Conservation (phyloP, 2,797 vertebrate species). For the Xiphophorus birchmanni region DNA sequence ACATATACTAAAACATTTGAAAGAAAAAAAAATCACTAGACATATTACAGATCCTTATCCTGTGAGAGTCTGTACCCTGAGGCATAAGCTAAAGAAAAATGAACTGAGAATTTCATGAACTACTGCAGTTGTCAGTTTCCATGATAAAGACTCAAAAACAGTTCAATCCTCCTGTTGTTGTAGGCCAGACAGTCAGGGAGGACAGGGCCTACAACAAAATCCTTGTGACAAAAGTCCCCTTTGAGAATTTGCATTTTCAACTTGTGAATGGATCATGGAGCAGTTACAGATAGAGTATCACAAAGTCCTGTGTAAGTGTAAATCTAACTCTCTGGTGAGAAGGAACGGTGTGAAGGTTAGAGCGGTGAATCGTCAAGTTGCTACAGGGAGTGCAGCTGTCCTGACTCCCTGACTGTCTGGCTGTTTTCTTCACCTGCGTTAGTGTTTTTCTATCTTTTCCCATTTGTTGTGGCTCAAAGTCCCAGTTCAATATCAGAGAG, state of each 20-base stretch:
- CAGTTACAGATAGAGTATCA: background rate
- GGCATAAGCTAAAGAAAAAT: background rate
- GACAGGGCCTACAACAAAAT: background rate
- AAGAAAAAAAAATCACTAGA: background rate
- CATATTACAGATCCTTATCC: conserved; percentile 1
- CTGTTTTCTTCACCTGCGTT: conserved; percentile 6
- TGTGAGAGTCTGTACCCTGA: background rate
- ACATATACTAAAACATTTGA: background rate
- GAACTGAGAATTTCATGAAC: background rate
- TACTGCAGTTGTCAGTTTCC: background rate
- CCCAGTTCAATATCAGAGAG: conserved; percentile 57
- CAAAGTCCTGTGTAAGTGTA: background rate
- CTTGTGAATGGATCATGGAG: background rate
- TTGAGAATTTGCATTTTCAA: background rate
- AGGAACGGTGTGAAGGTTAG: background rate
- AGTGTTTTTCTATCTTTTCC: conserved; percentile 19
- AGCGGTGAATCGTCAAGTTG: conserved; percentile 5
- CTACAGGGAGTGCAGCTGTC: conserved; percentile 4
- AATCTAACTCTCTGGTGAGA: background rate
- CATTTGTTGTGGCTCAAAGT: conserved; percentile 43
- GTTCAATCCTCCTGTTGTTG: background rate
- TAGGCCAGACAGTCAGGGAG: background rate
- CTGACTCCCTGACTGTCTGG: conserved; percentile 2
- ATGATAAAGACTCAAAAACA: background rate
- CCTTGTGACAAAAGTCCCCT: background rate